phyloP scores from a whole-genome alignment of 2,888 invertebrate genomes.

The Anarsia innoxiella region DNA sequence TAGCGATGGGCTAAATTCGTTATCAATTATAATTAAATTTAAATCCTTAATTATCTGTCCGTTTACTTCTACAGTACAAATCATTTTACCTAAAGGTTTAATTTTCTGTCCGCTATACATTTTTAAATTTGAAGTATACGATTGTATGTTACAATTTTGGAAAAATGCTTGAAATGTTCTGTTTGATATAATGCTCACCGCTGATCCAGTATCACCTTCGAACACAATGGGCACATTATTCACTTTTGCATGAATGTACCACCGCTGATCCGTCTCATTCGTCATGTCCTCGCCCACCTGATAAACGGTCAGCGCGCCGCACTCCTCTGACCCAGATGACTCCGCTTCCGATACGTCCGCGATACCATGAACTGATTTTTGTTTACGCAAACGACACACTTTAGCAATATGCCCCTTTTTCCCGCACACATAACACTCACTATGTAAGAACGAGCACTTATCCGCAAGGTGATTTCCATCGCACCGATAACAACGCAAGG shows the following conservation, averaged over 20 bases:
- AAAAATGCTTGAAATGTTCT: background rate
- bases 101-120: background rate
- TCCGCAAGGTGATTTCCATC: constrained; percentile 4
- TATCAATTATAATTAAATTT: background rate
- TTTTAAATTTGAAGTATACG: background rate
- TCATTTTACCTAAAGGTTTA: background rate
- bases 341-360: background rate
- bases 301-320: background rate
- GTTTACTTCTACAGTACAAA: background rate
- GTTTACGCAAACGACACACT: constrained; percentile 9
- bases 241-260: background rate
- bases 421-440: constrained; percentile 11
- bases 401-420: constrained; percentile 8
- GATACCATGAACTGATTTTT: background rate
- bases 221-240: background rate
- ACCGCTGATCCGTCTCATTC: background rate
- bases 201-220: background rate
- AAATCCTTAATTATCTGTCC: background rate
- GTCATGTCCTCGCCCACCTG: background rate
- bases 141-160: background rate
- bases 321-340: background rate
- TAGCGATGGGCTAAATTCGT: background rate
- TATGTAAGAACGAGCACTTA: constrained; percentile 7
- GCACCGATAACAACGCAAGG: constrained; percentile 10
- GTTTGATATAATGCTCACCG: background rate